Evolutionary conservation across 2,113 vertebrate species (phyloP).

Genomic region (Microcebus murinus): DNA sequence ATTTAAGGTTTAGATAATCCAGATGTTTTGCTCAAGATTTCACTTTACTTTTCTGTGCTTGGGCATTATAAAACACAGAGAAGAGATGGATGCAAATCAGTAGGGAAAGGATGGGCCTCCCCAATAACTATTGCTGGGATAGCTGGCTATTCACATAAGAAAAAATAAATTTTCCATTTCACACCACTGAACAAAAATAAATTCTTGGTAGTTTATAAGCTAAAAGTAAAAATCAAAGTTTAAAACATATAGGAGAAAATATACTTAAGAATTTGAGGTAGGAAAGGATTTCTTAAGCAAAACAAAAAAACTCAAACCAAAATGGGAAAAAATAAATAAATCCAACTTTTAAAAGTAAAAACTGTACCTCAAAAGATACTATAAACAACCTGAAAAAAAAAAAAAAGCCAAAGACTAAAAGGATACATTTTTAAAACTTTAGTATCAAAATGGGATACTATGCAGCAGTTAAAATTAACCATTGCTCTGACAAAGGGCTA

Average conservation of each 20-base stretch:
- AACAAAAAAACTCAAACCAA: background rate
- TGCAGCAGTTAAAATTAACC: background rate
- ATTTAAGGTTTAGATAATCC: background rate
- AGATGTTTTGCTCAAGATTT: background rate
- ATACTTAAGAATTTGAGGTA: background rate
- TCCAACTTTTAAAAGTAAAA: constrained; percentile 12
- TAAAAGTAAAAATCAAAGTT: constrained; percentile 4
- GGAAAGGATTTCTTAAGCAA: background rate
- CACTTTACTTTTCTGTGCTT: constrained; percentile 18
- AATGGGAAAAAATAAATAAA: background rate
- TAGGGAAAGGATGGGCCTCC: background rate
- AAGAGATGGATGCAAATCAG: background rate
- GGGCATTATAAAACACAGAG: background rate
- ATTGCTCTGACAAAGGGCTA: no score
- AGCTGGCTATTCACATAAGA: background rate
- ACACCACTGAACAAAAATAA: background rate
- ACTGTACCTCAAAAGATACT: background rate
- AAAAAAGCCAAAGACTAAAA: background rate
- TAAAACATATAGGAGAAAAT: background rate
- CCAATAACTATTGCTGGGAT: background rate
- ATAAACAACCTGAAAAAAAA: background rate
- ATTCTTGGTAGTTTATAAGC: background rate
- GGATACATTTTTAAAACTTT: background rate
- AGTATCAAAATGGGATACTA: constrained; percentile 11
- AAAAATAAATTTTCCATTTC: background rate